Evolutionary conservation across 2,888 invertebrate genomes (phyloP), one percentile per base, ranked within the genome.

Genomic region (Eupeodes luniger): DNA sequence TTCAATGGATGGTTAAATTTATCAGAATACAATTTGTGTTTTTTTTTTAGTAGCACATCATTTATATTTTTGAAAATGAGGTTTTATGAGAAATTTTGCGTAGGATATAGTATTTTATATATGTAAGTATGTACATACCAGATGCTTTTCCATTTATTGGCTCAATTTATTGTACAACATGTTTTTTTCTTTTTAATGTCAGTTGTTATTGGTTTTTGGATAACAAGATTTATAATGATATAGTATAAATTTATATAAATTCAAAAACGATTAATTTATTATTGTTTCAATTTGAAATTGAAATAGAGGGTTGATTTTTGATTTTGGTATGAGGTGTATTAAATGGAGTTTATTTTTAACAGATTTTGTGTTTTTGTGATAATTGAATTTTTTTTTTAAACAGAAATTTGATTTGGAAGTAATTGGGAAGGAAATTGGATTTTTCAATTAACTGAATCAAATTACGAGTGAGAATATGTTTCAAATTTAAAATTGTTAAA

Each of bases 41-140:
- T 79, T 76, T 86, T 82, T 86, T 82, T 79, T 75, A 47, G 69
- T 75, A 47, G 69, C 78, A 74, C 57, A 75, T 75, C 69, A 76
- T 72, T 55, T 77, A 66, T 83, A 66, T 83, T 80, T 27, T 83
- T 16, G 19, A 72, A 59, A 83, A 76, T 72, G 76, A 57, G 86
- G 61, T 72, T 67, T 55, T 27, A 61, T 61, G 55, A 77, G 27
- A 27, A 27, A 34, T 55, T 66, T 62, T 79, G 62, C 53, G 59
- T 79, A 11, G 40, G 27, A 27, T 27, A 27, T 3, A 27, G 2
- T 27, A 27, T 27, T 27, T 27, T 27, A 27, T 27, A 40, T 14
- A 7, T 16, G 51, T n/a, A 7, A 36, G 53, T n/a, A 57, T 47
- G 53, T n/a, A 57, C 12, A 47, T 12, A 47, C 1, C 7, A 69